Evolutionary conservation across 2,797 vertebrate genomes (phyloP).

Genomic region (Thripadectes ignobilis): DNA sequence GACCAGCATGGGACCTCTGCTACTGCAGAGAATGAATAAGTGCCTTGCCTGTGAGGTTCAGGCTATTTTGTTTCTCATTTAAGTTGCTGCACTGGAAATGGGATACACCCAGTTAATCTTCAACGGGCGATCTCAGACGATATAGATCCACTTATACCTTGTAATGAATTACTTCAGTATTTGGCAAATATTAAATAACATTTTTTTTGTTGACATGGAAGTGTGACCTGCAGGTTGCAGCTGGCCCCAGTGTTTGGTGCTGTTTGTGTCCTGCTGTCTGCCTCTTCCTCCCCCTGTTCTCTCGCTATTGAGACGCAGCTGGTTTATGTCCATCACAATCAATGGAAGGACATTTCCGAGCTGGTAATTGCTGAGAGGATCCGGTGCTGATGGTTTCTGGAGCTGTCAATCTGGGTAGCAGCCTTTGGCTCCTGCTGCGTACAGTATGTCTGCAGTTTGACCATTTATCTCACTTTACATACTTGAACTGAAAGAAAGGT

Average conservation of each 20-base stretch:
- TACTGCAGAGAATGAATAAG: conserved; percentile 30
- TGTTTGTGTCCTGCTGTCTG: conserved; percentile 55
- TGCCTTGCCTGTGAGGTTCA: conserved; percentile 7
- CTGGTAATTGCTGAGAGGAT: conserved; percentile 73
- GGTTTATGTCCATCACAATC: conserved; percentile 70
- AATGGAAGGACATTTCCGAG: conserved; percentile 74
- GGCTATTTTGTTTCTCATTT: conserved; percentile 37
- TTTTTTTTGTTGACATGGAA: conserved; percentile 67
- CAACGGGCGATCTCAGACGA: conserved; percentile 64
- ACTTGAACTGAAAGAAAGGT: conserved; percentile 60
- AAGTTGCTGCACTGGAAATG: conserved; percentile 52
- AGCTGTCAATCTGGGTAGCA: conserved; percentile 67
- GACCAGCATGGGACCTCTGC: conserved; percentile 42
- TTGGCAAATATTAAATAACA: conserved; percentile 72
- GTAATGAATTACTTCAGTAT: conserved; percentile 76
- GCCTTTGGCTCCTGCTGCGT: conserved; percentile 65
- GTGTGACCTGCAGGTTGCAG: conserved; percentile 70
- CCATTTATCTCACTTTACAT: conserved; percentile 72
- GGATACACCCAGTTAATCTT: conserved; percentile 72
- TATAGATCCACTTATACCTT: conserved; percentile 74
- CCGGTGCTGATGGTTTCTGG: conserved; percentile 69
- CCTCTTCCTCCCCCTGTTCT: conserved; percentile 52
- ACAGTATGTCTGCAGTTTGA: conserved; percentile 60
- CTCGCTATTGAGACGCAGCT: conserved; percentile 67
- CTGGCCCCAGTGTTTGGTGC: conserved; percentile 68